A percentile compares a stretch with the other conserved stretches of the same genome.
Evolutionary conservation across 2,113 vertebrate species (phyloP).

Genomic region (Chrysochloris asiatica): DNA sequence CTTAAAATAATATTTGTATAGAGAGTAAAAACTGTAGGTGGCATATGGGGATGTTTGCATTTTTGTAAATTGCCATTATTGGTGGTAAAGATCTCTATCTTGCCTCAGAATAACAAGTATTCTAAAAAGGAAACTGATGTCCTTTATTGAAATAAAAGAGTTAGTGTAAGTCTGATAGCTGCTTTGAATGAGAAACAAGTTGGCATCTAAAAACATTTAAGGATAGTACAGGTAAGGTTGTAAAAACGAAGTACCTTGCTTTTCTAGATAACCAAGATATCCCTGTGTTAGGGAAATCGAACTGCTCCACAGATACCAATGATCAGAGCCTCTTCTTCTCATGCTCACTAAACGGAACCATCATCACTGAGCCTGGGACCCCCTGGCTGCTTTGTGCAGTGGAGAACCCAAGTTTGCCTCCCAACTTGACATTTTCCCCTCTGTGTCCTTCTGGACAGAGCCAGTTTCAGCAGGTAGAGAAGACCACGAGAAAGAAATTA

Average conservation of each 20-base stretch:
- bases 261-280: not conserved
- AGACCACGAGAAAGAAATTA: not conserved
- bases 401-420: not conserved
- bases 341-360: not conserved
- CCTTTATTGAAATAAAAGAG: not conserved
- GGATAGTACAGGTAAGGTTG: not conserved
- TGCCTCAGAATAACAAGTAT: not conserved
- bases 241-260: not conserved
- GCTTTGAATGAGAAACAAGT: not conserved
- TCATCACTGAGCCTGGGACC: not conserved
- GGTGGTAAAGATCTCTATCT: not conserved
- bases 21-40: not conserved
- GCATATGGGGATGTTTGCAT: not conserved
- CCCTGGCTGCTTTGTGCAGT: not conserved
- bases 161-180: not conserved
- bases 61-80: not conserved
- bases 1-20: constrained; percentile 1
- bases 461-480: not conserved
- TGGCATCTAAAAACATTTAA: not conserved
- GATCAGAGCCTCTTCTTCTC: no score
- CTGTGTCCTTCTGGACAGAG: not conserved
- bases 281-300: not conserved
- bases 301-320: no score
- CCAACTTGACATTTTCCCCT: not conserved
- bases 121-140: not conserved